A percentile compares a stretch with the other conserved stretches of the same genome.
These are phyloP conservation scores for Bos taurus DNA, from an alignment of 2,113 vertebrate species.

Conservation along the genomic window DNA sequence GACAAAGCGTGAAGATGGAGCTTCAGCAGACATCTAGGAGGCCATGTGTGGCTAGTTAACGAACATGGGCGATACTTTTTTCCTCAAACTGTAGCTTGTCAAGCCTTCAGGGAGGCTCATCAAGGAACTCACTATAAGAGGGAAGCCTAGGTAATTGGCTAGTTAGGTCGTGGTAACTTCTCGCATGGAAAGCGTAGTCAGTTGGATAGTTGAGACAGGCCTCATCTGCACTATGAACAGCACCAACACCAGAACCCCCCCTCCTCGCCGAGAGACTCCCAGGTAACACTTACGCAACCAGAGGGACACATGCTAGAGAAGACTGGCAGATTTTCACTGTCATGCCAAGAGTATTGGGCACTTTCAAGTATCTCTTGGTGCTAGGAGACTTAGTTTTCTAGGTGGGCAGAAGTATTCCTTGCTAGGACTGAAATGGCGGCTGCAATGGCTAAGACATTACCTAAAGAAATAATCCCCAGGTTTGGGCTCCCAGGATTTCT, in stretches of 20 bases:
- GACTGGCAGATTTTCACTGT: not conserved
- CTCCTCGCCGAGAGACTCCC: rapidly evolving
- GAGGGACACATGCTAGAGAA: not conserved
- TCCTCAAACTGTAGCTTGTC: not conserved
- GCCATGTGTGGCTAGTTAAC: not conserved
- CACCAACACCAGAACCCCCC: not conserved
- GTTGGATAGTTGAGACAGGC: not conserved
- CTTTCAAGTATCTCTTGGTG: not conserved
- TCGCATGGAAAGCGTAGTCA: not conserved
- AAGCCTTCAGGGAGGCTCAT: not conserved
- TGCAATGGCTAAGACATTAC: not conserved
- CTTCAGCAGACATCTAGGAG: not conserved
- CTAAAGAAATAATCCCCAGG: not conserved
- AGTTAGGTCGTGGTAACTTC: not conserved
- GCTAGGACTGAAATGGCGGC: not conserved
- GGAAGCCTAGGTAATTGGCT: not conserved
- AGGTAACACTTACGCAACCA: not conserved
- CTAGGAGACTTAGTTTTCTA: not conserved
- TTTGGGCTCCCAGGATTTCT: not conserved
- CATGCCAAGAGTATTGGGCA: not conserved
- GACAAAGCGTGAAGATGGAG: not conserved
- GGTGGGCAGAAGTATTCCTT: not conserved
- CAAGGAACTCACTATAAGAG: not conserved
- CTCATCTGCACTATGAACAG: not conserved
- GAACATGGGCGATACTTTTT: not conserved